Base-by-base conservation (phyloP, 2,113 vertebrate species). In the Chunga burmeisteri region DNA sequence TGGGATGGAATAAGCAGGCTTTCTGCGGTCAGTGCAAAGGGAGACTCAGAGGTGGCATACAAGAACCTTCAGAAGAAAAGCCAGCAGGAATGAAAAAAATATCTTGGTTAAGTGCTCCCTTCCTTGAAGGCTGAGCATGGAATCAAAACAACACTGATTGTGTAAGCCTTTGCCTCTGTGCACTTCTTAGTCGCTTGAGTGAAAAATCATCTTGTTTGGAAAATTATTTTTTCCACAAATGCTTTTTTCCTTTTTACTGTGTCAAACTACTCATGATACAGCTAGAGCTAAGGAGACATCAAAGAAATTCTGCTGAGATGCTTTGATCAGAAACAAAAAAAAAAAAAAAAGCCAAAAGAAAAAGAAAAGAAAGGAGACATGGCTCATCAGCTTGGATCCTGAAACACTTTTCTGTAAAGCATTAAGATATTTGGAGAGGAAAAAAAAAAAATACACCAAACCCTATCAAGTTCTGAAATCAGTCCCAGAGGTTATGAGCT, bases 261-360 rank as follows among this genome's bases (percentile, higher is more conserved):
- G 83, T 93, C 84, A 95, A 89, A 81, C 65, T 92, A 55, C 74
- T 88, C 90, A 67, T 65, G 72, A 68, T 81, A 77, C 36, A 63
- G 77, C 52, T 67, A 75, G 38, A 79, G 55, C 67, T 62, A 74
- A 44, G n/a, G 49, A 75, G 47, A 80, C 83, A 96, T 94, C 94
- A 96, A 96, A 95, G 91, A 74, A 30, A 70, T 55, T 87, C 81
- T 93, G 70, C 93, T 61, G 47, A 78, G 77, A 61, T 65, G 40
- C 84, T 96, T 90, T 96, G 92, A 96, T 89, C 62, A 67, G 34
- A 10, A 38, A 38, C 38, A 8, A 9, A 62, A 77, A 25, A 59
- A 62, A 25, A 59, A 62, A 70, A 86, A 49, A 77, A 36, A 47
- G 11, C 6, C 11, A 65, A 73, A n/a, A 32, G 2, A 7, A 30